Conservation (phyloP, 2,113 vertebrate genomes). For the Pelobates fuscus region DNA sequence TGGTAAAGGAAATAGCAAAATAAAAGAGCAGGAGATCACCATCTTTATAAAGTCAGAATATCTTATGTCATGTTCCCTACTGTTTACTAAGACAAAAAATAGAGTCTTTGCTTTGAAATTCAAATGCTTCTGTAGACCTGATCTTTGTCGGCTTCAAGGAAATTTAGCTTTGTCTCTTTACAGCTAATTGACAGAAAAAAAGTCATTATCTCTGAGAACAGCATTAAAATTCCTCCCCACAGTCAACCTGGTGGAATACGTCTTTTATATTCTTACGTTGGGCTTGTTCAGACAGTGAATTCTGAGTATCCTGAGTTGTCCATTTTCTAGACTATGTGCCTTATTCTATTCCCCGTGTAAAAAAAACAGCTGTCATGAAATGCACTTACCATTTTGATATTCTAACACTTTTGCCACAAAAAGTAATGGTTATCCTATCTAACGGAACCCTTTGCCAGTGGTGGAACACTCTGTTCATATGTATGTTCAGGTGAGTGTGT, state of each 20-base stretch:
- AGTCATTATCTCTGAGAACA: constrained; percentile 38
- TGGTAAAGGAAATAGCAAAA: constrained; percentile 13
- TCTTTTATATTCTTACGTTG: not conserved
- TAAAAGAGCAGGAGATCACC: constrained; percentile 19
- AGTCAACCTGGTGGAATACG: constrained; percentile 14
- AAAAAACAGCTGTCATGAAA: not conserved
- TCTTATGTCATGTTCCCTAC: constrained; percentile 33
- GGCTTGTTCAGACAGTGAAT: not conserved
- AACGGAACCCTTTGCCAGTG: too few relatives aligned
- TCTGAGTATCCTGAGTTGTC: not conserved
- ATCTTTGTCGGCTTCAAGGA: constrained; percentile 42
- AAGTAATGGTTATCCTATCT: too few relatives aligned
- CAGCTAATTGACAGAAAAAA: constrained; percentile 38
- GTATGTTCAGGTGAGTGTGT: too few relatives aligned
- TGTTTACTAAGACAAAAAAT: constrained; percentile 44
- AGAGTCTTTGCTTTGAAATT: constrained; percentile 45
- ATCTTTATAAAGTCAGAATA: constrained; percentile 19
- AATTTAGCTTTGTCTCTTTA: constrained; percentile 32
- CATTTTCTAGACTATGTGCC: not conserved
- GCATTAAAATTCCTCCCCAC: constrained; percentile 35
- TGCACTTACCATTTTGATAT: too few relatives aligned
- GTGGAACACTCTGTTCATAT: too few relatives aligned
- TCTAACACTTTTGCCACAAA: too few relatives aligned
- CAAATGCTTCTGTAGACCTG: constrained; percentile 38
- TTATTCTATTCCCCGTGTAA: not conserved